phyloP scores from a whole-genome alignment of 2,888 invertebrate species.

The Carterocephalus palaemon region DNA sequence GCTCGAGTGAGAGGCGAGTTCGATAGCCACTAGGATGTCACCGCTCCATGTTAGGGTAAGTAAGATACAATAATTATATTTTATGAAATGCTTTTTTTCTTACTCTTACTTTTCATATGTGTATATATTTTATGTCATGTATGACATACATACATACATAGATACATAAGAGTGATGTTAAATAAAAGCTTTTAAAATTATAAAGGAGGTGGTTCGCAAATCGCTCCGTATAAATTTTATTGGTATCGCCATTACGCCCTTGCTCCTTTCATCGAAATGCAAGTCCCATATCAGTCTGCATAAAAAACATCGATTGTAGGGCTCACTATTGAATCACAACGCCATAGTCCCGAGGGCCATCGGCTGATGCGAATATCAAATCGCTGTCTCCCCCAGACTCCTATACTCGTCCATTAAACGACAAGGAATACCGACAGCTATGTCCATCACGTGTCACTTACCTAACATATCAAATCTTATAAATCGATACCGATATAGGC shows the following conservation, averaged over 20 bases:
- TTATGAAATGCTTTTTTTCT: no score
- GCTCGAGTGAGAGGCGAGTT: no score
- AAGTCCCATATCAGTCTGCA: slow-evolving; percentile 51
- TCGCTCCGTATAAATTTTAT: neutral
- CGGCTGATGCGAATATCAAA: slow-evolving; percentile 72
- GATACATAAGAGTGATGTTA: no score
- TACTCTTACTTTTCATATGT: no score
- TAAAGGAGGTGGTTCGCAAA: no score
- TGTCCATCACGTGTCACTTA: slow-evolving; percentile 39
- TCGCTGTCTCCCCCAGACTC: slow-evolving; percentile 70
- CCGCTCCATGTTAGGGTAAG: no score
- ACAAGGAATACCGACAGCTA: slow-evolving; percentile 55
- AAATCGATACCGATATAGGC: slow-evolving; percentile 30
- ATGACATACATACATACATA: no score
- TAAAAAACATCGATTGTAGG: slow-evolving; percentile 56
- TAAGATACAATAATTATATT: no score
- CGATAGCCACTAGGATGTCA: no score
- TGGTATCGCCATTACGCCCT: slow-evolving; percentile 19
- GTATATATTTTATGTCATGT: no score
- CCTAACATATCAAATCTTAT: slow-evolving; percentile 35
- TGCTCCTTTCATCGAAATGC: slow-evolving; percentile 46
- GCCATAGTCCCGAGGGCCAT: slow-evolving; percentile 59
- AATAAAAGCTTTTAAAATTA: no score
- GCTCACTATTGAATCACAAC: slow-evolving; percentile 64
- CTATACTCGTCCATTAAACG: slow-evolving; percentile 67